Evolutionary conservation across 2,888 invertebrate species (phyloP).

Genomic region (Hyposoter didymator): DNA sequence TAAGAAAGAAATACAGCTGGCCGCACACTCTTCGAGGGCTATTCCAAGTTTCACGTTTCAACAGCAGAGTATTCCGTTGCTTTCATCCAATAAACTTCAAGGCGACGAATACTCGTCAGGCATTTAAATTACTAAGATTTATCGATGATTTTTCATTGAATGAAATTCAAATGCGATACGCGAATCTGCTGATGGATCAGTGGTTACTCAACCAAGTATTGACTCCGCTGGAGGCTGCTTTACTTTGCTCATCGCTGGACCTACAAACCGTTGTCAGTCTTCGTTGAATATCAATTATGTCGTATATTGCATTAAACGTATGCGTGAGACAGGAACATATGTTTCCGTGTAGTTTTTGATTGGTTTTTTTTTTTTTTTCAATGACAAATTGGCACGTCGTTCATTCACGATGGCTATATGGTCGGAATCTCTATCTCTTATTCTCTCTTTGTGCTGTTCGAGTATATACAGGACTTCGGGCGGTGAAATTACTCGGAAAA

Average conservation of each 20-base stretch:
- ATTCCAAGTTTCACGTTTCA: neutral
- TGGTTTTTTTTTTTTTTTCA: neutral
- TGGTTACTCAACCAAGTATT: too few species aligned
- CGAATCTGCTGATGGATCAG: too few species aligned
- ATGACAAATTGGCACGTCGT: neutral
- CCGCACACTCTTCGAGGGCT: neutral
- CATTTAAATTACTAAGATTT: too few species aligned
- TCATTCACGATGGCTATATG: neutral
- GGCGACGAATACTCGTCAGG: too few species aligned
- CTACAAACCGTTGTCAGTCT: too few species aligned
- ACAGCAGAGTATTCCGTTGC: too few species aligned
- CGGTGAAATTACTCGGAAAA: constrained; percentile 67
- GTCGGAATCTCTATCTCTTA: neutral
- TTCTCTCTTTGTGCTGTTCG: neutral
- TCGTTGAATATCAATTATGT: neutral
- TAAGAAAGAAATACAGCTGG: neutral
- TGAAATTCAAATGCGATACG: too few species aligned
- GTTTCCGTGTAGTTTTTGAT: neutral
- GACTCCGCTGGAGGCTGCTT: too few species aligned
- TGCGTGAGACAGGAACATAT: neutral
- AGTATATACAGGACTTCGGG: constrained; percentile 16
- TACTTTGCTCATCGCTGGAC: too few species aligned
- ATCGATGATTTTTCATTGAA: too few species aligned
- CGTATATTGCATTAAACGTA: neutral
- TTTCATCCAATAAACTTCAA: too few species aligned